These are phyloP conservation scores for Oscheius onirici DNA, from an alignment of 2,888 invertebrate species.

Conservation along the genomic window DNA sequence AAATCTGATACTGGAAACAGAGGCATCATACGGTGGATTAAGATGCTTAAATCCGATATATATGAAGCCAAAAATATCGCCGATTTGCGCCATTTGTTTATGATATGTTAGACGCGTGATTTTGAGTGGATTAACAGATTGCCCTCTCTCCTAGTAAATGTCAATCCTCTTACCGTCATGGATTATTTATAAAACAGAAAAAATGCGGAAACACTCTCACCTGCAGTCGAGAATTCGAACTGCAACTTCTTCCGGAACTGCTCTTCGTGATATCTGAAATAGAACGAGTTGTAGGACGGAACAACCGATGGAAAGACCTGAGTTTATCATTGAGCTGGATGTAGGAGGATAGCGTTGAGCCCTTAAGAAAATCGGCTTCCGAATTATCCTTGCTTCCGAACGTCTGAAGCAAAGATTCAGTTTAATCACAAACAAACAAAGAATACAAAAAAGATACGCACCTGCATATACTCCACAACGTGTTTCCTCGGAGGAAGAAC, in stretches of 20 bases:
- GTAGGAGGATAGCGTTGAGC: conserved; percentile 64
- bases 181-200: neutral
- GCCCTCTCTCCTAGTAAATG: too few species aligned
- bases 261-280: conserved; percentile 62
- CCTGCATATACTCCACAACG: conserved; percentile 64
- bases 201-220: neutral
- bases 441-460: conserved; percentile 28
- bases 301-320: conserved; percentile 35
- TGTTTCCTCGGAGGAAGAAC: conserved; percentile 52
- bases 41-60: too few species aligned
- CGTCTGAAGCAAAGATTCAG: conserved; percentile 43
- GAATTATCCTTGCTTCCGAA: conserved; percentile 58
- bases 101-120: too few species aligned
- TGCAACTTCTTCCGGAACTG: conserved; percentile 60
- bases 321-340: conserved; percentile 65
- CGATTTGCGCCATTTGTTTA: too few species aligned
- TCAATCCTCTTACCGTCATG: too few species aligned
- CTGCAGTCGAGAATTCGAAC: conserved; percentile 58
- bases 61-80: too few species aligned
- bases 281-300: neutral
- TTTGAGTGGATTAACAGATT: too few species aligned
- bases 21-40: too few species aligned
- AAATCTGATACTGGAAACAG: too few species aligned
- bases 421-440: neutral
- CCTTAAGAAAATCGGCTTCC: conserved; percentile 61